phyloP scores from a whole-genome alignment of 2,113 vertebrate genomes.

The Mobula birostris region DNA sequence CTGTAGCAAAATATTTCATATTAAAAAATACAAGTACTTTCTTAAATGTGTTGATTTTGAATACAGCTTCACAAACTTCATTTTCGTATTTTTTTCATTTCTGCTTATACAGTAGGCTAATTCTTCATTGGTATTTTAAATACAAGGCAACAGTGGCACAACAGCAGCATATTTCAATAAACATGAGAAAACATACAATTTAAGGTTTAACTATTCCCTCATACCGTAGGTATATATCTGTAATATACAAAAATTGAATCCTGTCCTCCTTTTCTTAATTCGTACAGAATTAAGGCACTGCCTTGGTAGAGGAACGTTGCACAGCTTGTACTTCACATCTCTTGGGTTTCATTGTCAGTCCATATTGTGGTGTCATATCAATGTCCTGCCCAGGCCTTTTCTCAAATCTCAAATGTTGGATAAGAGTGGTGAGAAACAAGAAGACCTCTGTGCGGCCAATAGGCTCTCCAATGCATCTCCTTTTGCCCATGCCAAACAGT shows the following conservation, averaged over 20 bases:
- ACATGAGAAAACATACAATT: background rate
- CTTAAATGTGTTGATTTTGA: background rate
- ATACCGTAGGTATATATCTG: conserved; percentile 21
- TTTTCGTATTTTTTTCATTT: conserved; percentile 9
- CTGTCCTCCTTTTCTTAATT: background rate
- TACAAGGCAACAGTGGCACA: conserved; percentile 32
- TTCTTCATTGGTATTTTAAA: conserved; percentile 33
- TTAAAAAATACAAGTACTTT: conserved; percentile 27
- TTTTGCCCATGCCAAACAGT: conserved; percentile 75
- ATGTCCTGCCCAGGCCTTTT: conserved; percentile 50
- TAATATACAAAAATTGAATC: conserved; percentile 13
- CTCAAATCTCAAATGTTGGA: conserved; percentile 73
- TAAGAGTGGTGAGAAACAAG: conserved; percentile 75
- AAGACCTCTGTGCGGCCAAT: conserved; percentile 77
- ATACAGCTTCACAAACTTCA: conserved; percentile 11
- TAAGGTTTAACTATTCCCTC: conserved; percentile 19
- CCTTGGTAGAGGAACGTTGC: conserved; percentile 42
- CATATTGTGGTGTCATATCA: conserved; percentile 76
- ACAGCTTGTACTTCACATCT: conserved; percentile 60
- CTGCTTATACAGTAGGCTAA: conserved; percentile 31
- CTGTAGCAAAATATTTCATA: background rate
- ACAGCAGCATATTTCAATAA: conserved; percentile 9
- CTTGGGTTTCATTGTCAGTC: conserved; percentile 80
- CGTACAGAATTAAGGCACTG: conserved; percentile 8
- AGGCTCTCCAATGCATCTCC: conserved; percentile 76